Evolutionary conservation across 2,797 vertebrate species (phyloP).

Genomic region (Trachurus trachurus): DNA sequence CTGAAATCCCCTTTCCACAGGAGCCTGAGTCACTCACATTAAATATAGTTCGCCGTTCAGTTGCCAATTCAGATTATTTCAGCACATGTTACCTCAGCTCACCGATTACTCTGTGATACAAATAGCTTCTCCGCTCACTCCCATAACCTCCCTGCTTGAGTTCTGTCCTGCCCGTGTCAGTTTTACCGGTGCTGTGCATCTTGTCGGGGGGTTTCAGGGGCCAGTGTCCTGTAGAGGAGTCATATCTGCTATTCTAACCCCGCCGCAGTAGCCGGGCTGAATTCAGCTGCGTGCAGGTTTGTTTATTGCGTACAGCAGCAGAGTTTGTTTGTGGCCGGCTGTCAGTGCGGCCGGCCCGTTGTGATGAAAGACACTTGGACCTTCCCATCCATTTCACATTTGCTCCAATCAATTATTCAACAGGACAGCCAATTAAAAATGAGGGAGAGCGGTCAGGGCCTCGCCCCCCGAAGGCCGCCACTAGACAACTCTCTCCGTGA

Average conservation of each 20-base stretch:
- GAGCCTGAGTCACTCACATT: constrained; percentile 25
- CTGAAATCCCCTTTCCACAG: constrained; percentile 7
- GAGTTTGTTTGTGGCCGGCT: constrained; percentile 86
- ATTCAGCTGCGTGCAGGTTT: constrained; percentile 66
- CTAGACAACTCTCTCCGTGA: constrained; percentile 87
- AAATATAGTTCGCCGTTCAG: constrained; percentile 13
- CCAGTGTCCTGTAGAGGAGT: constrained; percentile 48
- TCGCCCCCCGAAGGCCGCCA: constrained; percentile 85
- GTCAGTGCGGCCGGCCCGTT: constrained; percentile 79
- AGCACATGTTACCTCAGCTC: constrained; percentile 4
- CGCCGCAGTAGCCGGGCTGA: constrained; percentile 60
- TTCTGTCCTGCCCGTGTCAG: constrained; percentile 15
- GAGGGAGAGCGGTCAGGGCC: constrained; percentile 86
- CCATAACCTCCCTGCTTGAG: not conserved
- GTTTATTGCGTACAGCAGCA: constrained; percentile 82
- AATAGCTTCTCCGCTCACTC: constrained; percentile 17
- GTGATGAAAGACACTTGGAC: constrained; percentile 88
- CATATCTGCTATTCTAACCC: constrained; percentile 69
- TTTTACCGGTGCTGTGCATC: constrained; percentile 47
- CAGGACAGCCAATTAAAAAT: constrained; percentile 90
- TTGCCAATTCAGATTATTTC: constrained; percentile 9
- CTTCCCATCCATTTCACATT: constrained; percentile 89
- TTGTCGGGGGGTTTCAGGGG: constrained; percentile 52
- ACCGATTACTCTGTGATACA: constrained; percentile 1
- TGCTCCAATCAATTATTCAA: constrained; percentile 90